Evolutionary conservation across 1,140 invertebrate species (phyloP), one percentile per base, ranked within the genome.

Genomic region (Heterodera schachtii): DNA sequence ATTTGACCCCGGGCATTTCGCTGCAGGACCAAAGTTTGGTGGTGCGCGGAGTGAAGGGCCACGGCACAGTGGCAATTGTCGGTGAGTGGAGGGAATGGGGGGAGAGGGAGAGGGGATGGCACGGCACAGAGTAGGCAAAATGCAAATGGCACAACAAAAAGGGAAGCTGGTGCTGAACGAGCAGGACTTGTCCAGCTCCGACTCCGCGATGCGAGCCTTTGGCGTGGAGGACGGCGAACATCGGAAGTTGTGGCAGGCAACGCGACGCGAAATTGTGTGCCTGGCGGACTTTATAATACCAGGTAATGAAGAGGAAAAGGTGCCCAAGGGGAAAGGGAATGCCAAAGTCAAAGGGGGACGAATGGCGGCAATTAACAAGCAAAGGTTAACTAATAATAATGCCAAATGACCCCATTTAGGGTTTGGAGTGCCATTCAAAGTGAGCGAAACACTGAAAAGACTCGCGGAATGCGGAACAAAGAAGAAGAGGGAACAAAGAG

Each of bases 11-110:
- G 44, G 80, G 80, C 81, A 83, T 43, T 83, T 60, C 57, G 19
- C 57, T 84, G 46, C 80, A 81, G n/a, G 80, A 81, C 75, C 81
- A 83, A 44, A 81, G 80, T 83, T 57, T 81, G 44, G n/a, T 75
- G 81, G 81, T 81, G 41, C 47, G 71, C 13, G 73, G 82, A 47
- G 80, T 81, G 4, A 21, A 83, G 6, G 83, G 69, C 75, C 82
- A 81, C 47, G 80, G 80, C 73, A 81, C 80, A 21, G 81, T 81
- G 43, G 80, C 80, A 11, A 81, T 81, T 74, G 80, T 81, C 16
- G 80, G 80, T 81, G 7, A 16, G 78, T 64, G 11, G 11, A 31
- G 31, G 31, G 31, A 31, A 31, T 31, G 31, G 31, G 31, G 31
- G 31, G 31, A 31, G 31, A 31, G 31, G 31, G 31, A 31, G 31